Percentiles rank a stretch among this genome's conserved stretches.
These are phyloP conservation scores for Asobara japonica DNA, from an alignment of 1,140 invertebrate species.

Conservation along the genomic window DNA sequence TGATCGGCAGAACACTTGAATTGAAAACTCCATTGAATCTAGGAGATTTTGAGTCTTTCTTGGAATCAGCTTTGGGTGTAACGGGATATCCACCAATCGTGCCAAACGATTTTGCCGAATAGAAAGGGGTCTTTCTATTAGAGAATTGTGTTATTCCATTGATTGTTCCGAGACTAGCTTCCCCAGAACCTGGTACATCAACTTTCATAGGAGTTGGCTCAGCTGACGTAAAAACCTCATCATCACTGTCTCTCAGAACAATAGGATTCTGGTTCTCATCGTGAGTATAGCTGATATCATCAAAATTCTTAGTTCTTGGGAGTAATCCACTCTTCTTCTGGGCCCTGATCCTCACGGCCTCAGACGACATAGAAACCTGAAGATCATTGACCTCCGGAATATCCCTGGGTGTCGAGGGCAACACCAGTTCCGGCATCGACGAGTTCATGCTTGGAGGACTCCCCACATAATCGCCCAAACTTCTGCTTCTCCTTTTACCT, in stretches of 20 bases:
- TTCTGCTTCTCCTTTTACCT: not conserved
- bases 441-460: slow-evolving; percentile 37
- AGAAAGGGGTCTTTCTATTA: not conserved
- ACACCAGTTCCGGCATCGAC: slow-evolving; percentile 26
- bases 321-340: not conserved
- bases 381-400: not conserved
- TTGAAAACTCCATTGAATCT: not conserved
- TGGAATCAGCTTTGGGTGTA: not conserved
- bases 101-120: not conserved
- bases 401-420: not conserved
- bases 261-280: slow-evolving; percentile 43
- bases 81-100: not conserved
- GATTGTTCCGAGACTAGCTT: slow-evolving; percentile 21
- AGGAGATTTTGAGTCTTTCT: not conserved
- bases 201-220: not conserved
- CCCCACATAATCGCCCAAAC: slow-evolving; percentile 19
- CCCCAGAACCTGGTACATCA: not conserved
- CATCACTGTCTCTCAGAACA: slow-evolving; percentile 3
- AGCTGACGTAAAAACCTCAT: not conserved
- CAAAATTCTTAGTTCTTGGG: slow-evolving; percentile 38
- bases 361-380: slow-evolving; percentile 36
- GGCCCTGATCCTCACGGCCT: not conserved
- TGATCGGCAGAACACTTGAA: not conserved
- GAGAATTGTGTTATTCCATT: slow-evolving; percentile 34
- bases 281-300: slow-evolving; percentile 34